phyloP scores from a whole-genome alignment of 2,888 invertebrate species.

The Polymixis lichenea region DNA sequence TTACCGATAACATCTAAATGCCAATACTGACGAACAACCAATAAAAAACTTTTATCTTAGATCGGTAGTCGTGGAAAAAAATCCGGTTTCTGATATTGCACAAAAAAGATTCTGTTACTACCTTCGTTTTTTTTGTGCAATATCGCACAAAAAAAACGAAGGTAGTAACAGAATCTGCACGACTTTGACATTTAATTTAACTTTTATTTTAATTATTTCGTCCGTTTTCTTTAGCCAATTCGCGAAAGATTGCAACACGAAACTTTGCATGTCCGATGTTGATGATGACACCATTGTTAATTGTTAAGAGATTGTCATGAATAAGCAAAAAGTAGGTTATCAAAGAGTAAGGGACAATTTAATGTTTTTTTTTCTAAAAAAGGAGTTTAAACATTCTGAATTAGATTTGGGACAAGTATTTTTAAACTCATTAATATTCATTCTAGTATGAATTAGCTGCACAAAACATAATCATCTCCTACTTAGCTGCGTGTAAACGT shows the following conservation, averaged over 20 bases:
- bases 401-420: constrained; percentile 21
- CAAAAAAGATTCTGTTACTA: constrained; percentile 45
- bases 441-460: constrained; percentile 15
- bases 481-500: constrained; percentile 28
- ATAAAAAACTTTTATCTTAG: constrained; percentile 29
- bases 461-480: constrained; percentile 25
- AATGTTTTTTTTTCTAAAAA: constrained; percentile 18
- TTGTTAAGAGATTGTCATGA: constrained; percentile 23
- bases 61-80: constrained; percentile 6
- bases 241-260: constrained; percentile 30
- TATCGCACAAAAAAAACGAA: too few species aligned
- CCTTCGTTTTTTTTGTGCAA: constrained; percentile 42
- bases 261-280: neutral
- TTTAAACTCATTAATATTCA: constrained; percentile 7
- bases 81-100: constrained; percentile 27
- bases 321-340: constrained; percentile 30
- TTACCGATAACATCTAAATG: constrained; percentile 49
- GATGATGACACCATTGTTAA: constrained; percentile 33
- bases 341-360: constrained; percentile 5
- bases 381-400: neutral
- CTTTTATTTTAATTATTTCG: constrained; percentile 3
- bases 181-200: constrained; percentile 46
- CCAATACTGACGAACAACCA: constrained; percentile 22
- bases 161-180: constrained; percentile 44
- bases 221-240: constrained; percentile 1